phyloP scores from a whole-genome alignment of 1,140 invertebrate genomes.

The Rhopalosiphum maidis region DNA sequence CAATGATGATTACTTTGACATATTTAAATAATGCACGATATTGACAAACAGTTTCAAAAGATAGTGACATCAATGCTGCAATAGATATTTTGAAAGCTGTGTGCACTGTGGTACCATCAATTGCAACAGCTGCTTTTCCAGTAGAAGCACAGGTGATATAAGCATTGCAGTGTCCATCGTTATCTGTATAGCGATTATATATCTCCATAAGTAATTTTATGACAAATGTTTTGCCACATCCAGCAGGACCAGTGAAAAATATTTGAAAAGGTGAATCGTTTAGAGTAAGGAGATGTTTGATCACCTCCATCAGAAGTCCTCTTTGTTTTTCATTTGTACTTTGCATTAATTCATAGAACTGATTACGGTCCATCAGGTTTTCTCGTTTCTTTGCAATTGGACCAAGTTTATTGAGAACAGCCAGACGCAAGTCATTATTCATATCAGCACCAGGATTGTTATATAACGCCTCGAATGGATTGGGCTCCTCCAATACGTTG shows the following conservation, averaged over 20 bases:
- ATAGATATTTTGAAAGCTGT: constrained; percentile 60
- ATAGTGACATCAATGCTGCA: neutral
- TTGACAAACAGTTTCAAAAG: constrained; percentile 7
- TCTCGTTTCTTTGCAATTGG: constrained; percentile 33
- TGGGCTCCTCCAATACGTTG: too few species aligned
- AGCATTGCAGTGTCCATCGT: neutral
- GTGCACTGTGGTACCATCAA: constrained; percentile 62
- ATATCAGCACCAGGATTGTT: neutral
- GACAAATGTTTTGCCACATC: constrained; percentile 36
- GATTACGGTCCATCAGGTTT: neutral
- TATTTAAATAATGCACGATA: constrained; percentile 43
- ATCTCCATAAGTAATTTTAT: constrained; percentile 28
- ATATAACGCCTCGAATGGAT: too few species aligned
- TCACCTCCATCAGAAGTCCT: neutral
- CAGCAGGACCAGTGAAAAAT: constrained; percentile 43
- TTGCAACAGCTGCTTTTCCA: constrained; percentile 63
- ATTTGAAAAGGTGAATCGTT: constrained; percentile 23
- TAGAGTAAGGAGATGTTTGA: neutral
- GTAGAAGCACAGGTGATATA: constrained; percentile 62
- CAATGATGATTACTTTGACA: constrained; percentile 59
- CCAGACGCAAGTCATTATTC: constrained; percentile 19
- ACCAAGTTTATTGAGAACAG: constrained; percentile 31
- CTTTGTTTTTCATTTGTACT: constrained; percentile 13
- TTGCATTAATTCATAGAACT: constrained; percentile 14
- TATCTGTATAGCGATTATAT: constrained; percentile 8